These are phyloP conservation scores for Schlechtendalia chinensis DNA, from an alignment of 1,140 invertebrate genomes.

Conservation along the genomic window DNA sequence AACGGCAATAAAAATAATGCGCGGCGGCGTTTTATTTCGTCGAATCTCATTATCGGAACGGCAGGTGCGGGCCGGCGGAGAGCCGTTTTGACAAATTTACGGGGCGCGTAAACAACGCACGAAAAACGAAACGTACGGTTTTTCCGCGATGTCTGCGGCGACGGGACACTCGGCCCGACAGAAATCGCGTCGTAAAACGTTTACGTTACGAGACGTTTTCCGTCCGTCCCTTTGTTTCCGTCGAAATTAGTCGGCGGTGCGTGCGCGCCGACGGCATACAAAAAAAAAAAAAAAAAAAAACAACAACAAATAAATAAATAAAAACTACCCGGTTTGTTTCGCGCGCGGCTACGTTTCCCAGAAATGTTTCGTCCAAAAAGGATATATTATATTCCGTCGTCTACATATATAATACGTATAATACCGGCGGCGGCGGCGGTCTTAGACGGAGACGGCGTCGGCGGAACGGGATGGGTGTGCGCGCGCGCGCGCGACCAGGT, in stretches of 20 bases:
- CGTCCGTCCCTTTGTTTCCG: conserved; percentile 16
- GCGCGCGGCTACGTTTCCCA: neutral
- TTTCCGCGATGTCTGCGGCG: no score
- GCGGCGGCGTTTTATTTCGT: no score
- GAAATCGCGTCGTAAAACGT: conserved; percentile 2
- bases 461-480: conserved; percentile 10
- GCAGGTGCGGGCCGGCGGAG: neutral
- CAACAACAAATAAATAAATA: neutral
- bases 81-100: conserved; percentile 38
- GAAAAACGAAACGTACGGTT: neutral
- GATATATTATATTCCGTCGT: conserved; percentile 18
- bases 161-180: no score
- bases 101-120: conserved; percentile 21
- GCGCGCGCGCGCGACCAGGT: neutral
- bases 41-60: no score
- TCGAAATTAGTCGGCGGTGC: conserved; percentile 33
- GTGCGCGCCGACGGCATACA: neutral
- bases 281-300: neutral
- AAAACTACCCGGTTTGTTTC: neutral
- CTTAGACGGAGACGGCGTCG: neutral
- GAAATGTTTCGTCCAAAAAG: conserved; percentile 29
- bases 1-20: no score
- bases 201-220: neutral
- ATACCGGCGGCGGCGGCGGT: neutral
- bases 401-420: neutral